Evolutionary conservation across 2,113 vertebrate species (phyloP).

Genomic region (Hipposideros armiger): DNA sequence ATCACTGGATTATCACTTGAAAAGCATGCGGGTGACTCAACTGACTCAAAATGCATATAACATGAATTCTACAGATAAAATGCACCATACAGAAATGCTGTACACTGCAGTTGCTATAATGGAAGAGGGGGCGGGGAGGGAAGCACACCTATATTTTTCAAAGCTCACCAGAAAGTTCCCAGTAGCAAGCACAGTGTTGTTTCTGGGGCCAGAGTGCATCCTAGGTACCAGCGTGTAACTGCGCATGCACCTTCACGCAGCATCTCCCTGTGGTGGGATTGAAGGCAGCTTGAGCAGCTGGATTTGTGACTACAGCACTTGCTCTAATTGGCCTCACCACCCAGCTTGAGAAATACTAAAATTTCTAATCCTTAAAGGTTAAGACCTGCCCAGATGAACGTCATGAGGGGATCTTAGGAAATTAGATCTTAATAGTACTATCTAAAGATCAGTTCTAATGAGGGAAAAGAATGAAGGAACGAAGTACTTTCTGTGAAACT

Average conservation of each 20-base stretch:
- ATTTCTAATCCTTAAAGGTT: conserved; percentile 63
- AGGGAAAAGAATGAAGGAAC: not conserved
- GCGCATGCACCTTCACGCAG: not conserved
- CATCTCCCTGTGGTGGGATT: not conserved
- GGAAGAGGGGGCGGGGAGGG: accelerated
- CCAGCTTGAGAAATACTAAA: conserved; percentile 43
- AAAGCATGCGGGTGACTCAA: not conserved
- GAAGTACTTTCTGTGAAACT: conserved; percentile 52
- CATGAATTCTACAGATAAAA: not conserved
- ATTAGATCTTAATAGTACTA: not conserved
- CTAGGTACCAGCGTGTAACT: not conserved
- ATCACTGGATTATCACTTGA: not conserved
- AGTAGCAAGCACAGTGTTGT: not conserved
- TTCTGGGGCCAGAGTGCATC: conserved; percentile 54
- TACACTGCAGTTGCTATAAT: not conserved
- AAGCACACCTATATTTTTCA: not conserved
- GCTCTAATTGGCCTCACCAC: conserved; percentile 60
- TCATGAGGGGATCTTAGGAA: not conserved
- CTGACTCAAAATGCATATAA: not conserved
- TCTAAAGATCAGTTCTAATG: not conserved
- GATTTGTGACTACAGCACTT: conserved; percentile 42
- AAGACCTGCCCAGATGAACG: not conserved
- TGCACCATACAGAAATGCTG: not conserved
- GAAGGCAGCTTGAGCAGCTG: conserved; percentile 39
- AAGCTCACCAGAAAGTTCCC: not conserved